Evolutionary conservation across 1,140 invertebrate genomes (phyloP), one percentile per base, ranked within the genome.

Genomic region (Bombus sylvicola): DNA sequence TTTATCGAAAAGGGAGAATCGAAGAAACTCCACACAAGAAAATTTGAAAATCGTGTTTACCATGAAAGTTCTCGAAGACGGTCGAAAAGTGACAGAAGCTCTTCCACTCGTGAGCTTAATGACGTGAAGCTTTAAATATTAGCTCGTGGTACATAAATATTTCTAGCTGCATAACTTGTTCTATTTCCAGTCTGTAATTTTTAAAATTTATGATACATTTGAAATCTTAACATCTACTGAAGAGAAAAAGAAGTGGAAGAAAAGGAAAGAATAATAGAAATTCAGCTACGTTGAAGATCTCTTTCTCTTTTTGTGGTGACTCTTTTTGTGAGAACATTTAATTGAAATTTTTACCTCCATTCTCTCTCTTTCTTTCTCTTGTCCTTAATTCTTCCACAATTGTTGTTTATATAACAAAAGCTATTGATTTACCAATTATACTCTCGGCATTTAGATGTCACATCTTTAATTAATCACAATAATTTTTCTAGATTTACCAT

Each of bases 151-250:
- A 81, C 10, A 81, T 53, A 57, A 68, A 68, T 87, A 83, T 87
- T 68, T 87, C 62, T 73, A 88, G 75, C 34, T 83, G 77, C 73
- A 87, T 82, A 43, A 22, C n/a, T n/a, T 68, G 59, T 76, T 81
- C 47, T 81, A 81, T 81, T 81, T 81, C 25, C 28, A 81, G 68
- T 15, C 8, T 1, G n/a, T 10, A 47, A 41, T 41, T 71, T 69
- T 25, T 39, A 2, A 37, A n/a, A n/a, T 37, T 22, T 71, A 12
- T 6, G 34, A 47, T 10, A 57, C 28, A 18, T 80, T 39, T 31
- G 28, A 80, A 68, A 53, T 28, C 53, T 39, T 22, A 34, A 34
- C 22, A 3, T 13, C 18, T 15, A 15, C 18, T 15, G 4, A 64
- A 41, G 41, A 64, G 25, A 64, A n/a, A 31, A 41, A 5, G 28